Conservation (phyloP, 2,113 vertebrate species). For the Ammodytes marinus region DNA sequence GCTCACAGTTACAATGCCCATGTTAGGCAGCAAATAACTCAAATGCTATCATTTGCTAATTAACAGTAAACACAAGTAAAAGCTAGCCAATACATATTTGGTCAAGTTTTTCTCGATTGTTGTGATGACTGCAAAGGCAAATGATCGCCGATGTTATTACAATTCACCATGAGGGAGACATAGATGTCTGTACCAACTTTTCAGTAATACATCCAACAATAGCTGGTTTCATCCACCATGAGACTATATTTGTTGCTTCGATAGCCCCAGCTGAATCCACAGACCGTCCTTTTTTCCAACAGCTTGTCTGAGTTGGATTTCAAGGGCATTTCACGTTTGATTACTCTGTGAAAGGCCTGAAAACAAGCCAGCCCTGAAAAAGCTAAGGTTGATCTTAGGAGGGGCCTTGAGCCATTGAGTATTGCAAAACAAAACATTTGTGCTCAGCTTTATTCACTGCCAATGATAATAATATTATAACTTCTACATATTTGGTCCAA, state of each 20-base stretch:
- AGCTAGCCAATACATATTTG: too few species aligned
- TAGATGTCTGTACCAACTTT: not conserved
- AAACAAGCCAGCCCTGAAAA: slow-evolving; percentile 51
- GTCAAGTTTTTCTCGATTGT: not conserved
- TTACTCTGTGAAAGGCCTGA: slow-evolving; percentile 43
- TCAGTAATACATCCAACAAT: not conserved
- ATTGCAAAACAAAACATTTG: slow-evolving; percentile 25
- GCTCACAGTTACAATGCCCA: not conserved
- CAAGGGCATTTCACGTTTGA: slow-evolving; percentile 55
- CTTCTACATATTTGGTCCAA: too few species aligned
- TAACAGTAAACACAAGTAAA: not conserved
- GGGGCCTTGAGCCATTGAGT: not conserved
- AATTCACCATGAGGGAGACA: not conserved
- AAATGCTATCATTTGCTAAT: not conserved
- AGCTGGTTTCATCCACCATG: not conserved
- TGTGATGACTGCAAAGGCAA: not conserved
- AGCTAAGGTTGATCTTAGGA: not conserved
- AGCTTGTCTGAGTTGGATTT: slow-evolving; percentile 42
- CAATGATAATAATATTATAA: not conserved
- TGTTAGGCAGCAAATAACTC: not conserved
- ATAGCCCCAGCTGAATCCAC: slow-evolving; percentile 1
- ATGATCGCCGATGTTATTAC: not conserved
- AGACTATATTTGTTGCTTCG: slow-evolving; percentile 1
- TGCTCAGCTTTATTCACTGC: slow-evolving; percentile 23
- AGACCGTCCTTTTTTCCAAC: not conserved